phyloP scores from a whole-genome alignment of 1,140 invertebrate species.

The Yoshiicerus persimilis region DNA sequence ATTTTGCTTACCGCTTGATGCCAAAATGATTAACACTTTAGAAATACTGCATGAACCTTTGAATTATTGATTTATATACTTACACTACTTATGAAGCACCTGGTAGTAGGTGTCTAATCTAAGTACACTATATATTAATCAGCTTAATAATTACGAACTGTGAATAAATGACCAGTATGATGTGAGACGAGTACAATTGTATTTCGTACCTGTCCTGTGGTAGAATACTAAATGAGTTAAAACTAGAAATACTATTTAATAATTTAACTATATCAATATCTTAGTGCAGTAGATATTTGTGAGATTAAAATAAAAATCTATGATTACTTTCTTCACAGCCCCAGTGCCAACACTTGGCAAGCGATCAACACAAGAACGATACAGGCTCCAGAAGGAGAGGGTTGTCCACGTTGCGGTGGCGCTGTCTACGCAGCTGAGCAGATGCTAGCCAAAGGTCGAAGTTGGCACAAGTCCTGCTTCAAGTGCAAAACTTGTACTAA shows the following conservation, averaged over 20 bases:
- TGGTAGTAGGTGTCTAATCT: neutral
- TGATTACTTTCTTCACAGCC: neutral
- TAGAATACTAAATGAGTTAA: neutral
- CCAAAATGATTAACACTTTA: neutral
- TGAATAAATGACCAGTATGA: neutral
- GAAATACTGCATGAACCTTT: neutral
- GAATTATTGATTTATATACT: neutral
- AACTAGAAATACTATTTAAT: too few species aligned
- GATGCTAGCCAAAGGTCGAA: slow-evolving; percentile 85
- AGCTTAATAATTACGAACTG: neutral
- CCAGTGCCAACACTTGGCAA: slow-evolving; percentile 28
- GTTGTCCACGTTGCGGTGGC: slow-evolving; percentile 86
- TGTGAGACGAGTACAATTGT: neutral
- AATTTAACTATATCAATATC: too few species aligned
- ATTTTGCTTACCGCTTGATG: neutral
- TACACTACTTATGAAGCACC: neutral
- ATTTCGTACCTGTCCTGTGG: neutral
- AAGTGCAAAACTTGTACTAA: slow-evolving; percentile 86
- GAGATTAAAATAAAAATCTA: neutral
- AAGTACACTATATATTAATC: neutral
- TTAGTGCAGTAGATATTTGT: neutral
- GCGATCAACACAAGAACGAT: slow-evolving; percentile 28
- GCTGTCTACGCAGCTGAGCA: slow-evolving; percentile 91
- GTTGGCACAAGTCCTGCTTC: slow-evolving; percentile 87
- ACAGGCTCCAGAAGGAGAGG: slow-evolving; percentile 67